Evolutionary conservation across 92 coral and sea anemone genomes (phyloP).

Genomic region (Chrysogorgia sp.): DNA sequence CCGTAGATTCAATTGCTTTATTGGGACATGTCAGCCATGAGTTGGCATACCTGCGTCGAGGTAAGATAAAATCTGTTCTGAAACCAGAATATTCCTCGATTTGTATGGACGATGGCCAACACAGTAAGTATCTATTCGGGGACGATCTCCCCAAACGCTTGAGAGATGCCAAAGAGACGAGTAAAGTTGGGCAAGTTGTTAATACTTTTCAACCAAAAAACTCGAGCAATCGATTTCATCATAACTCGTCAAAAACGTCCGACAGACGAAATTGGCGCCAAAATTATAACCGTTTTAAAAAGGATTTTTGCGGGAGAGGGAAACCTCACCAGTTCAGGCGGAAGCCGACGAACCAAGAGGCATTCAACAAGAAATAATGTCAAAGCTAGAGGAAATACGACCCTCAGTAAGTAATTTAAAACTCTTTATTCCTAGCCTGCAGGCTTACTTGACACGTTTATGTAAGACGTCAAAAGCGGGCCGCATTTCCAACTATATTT

Average conservation of each 20-base stretch:
- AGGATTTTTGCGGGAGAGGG: not conserved
- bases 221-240: too few species aligned
- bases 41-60: conserved; percentile 5
- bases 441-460: too few species aligned
- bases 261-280: conserved; percentile 1
- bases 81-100: conserved; percentile 13
- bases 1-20: conserved; percentile 35
- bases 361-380: not conserved
- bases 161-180: conserved; percentile 26
- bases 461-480: too few species aligned
- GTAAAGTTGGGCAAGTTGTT: too few species aligned
- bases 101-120: conserved; percentile 1
- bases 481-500: not conserved
- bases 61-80: not conserved
- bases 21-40: conserved; percentile 31
- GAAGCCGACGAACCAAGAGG: not conserved
- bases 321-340: not conserved
- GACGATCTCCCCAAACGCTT: conserved; percentile 20
- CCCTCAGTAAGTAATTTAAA: too few species aligned
- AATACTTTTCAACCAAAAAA: too few species aligned
- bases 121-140: conserved; percentile 15
- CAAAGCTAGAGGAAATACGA: not conserved
- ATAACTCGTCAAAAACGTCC: too few species aligned
- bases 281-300: not conserved
- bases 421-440: too few species aligned